A percentile compares a stretch with the other conserved stretches of the same genome.
These are phyloP conservation scores for Pterocles gutturalis DNA, from an alignment of 2,113 vertebrate species.

Conservation along the genomic window DNA sequence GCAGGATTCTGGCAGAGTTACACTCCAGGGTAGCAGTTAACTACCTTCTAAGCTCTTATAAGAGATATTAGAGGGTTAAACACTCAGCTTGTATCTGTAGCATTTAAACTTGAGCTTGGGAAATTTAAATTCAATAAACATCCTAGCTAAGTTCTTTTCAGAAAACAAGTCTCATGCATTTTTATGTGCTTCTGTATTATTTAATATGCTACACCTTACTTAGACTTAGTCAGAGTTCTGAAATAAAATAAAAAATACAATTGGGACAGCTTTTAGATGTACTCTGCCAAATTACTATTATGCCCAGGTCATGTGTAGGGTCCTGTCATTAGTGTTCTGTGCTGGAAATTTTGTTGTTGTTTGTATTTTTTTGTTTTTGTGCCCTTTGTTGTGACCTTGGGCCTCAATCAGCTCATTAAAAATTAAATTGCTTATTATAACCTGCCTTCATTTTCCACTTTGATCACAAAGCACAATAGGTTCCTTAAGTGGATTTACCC, in stretches of 20 bases:
- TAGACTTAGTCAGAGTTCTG: constrained; percentile 38
- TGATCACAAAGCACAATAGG: constrained; percentile 78
- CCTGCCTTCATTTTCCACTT: constrained; percentile 74
- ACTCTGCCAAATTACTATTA: constrained; percentile 67
- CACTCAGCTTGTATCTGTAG: not conserved
- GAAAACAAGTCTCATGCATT: constrained; percentile 58
- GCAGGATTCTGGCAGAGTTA: not conserved
- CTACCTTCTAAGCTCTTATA: not conserved
- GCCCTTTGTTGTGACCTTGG: constrained; percentile 78
- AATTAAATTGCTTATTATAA: constrained; percentile 85
- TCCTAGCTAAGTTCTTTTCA: constrained; percentile 26
- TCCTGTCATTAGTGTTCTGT: constrained; percentile 62
- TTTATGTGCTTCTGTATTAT: constrained; percentile 60
- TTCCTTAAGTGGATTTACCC: constrained; percentile 74
- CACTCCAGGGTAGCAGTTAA: not conserved
- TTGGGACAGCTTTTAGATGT: constrained; percentile 10
- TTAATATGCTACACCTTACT: constrained; percentile 69
- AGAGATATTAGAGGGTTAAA: constrained; percentile 39
- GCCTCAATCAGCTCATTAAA: constrained; percentile 79
- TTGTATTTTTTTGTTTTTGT: constrained; percentile 52
- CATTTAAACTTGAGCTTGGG: constrained; percentile 20
- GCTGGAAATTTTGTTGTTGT: constrained; percentile 58
- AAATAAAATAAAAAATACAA: constrained; percentile 57
- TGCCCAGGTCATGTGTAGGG: constrained; percentile 34
- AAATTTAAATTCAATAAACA: constrained; percentile 64